Evolutionary conservation across 2,113 vertebrate genomes (phyloP), one percentile per base, ranked within the genome.

Genomic region (Lepisosteus osseus): DNA sequence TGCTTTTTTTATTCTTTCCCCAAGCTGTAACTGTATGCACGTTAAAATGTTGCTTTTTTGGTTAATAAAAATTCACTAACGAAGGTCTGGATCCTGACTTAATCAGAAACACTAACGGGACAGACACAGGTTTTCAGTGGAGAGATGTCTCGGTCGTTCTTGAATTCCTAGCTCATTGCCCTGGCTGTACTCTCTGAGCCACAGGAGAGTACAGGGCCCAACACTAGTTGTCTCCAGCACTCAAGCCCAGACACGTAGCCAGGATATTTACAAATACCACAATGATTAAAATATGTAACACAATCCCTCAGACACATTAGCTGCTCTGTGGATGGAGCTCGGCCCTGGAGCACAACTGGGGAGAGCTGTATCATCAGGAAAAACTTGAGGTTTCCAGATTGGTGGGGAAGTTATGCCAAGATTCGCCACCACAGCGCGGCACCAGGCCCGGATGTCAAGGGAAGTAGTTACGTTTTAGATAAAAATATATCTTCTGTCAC

Each of bases 261-360:
- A 54, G 72, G 61, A 62, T 85, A 78, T 85, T 82, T 82, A 82
- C 83, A 80, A 82, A 85, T 83, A 67, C 67, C 81, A 78, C 76
- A 71, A 76, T 73, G 78, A 81, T 80, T 77, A 62, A 79, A 79
- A 83, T 76, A 72, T 84, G 78, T 73, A 84, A 81, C 45, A 70
- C 68, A 72, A 80, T 70, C 71, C 42, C 9, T 65, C 45, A 45
- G 65, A 68, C 74, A 44, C 72, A 55, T 64, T 42, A 74, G 70
- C 75, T 71, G 69, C 61, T 68, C 67, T 70, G 73, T 75, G 74
- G 62, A 74, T 73, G 64, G 72, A 77, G 54, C 69, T 59, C 59
- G 59, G 69, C 69, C 72, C 75, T 69, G 0, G 67, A 29, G 77
- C 62, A 78, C 80, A 43, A 40, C 40, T 14, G 73, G 67, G 70